phyloP scores from a whole-genome alignment of 2,113 vertebrate species.

The Megaceryle maxima region DNA sequence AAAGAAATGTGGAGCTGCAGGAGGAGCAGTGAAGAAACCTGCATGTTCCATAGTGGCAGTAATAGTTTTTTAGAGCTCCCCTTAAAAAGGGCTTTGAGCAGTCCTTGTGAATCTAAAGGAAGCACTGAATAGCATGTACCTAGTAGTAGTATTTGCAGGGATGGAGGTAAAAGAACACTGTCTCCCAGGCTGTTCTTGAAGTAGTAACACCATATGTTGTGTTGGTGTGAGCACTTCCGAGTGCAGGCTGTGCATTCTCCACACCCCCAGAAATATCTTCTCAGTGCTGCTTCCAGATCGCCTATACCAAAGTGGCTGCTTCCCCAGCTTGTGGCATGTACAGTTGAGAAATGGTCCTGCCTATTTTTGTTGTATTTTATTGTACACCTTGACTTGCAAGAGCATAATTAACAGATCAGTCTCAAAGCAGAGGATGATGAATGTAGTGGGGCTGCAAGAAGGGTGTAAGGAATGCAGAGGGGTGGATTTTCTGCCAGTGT shows the following conservation, averaged over 20 bases:
- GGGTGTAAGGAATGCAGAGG: neutral
- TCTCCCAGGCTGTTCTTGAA: neutral
- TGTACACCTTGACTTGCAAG: neutral
- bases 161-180: neutral
- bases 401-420: neutral
- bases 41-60: neutral
- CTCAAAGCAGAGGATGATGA: neutral
- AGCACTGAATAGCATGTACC: neutral
- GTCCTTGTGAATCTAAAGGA: neutral
- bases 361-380: neutral
- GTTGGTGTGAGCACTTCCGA: neutral
- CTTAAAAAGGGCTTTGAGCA: neutral
- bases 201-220: conserved; percentile 21
- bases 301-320: neutral
- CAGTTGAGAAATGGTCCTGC: neutral
- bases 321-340: neutral
- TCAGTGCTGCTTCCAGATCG: neutral
- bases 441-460: neutral
- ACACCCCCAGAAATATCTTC: neutral
- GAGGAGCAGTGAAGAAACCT: neutral
- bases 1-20: neutral
- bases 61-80: neutral
- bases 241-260: neutral
- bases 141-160: neutral
- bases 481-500: neutral